Percentiles rank a stretch among this genome's conserved stretches.
Conservation (phyloP, 2,113 vertebrate species). For the Anhinga anhinga region DNA sequence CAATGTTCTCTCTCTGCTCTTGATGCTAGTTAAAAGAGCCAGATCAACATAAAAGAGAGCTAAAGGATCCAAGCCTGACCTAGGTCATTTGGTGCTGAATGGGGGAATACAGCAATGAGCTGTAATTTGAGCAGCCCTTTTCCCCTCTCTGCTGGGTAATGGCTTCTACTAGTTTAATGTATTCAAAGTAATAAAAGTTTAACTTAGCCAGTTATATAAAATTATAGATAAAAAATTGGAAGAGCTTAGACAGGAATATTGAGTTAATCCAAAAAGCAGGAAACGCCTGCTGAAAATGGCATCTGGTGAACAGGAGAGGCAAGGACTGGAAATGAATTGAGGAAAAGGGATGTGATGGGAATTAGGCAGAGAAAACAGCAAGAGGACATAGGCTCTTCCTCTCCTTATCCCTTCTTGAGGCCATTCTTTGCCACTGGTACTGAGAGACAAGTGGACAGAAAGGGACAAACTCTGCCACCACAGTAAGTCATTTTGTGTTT, state of each 20-base stretch:
- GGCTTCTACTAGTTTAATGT: slow-evolving; percentile 20
- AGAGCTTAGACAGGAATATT: background rate
- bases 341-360: background rate
- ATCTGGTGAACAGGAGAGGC: background rate
- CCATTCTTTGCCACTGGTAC: background rate
- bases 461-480: background rate
- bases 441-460: background rate
- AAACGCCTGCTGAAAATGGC: background rate
- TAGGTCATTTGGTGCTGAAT: background rate
- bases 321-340: background rate
- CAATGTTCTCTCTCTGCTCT: background rate
- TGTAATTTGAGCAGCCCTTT: slow-evolving; percentile 9
- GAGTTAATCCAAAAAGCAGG: background rate
- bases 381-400: background rate
- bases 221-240: slow-evolving; percentile 27
- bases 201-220: background rate
- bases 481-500: background rate
- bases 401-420: background rate
- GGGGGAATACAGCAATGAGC: background rate
- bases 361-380: background rate
- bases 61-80: background rate
- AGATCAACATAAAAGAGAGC: background rate
- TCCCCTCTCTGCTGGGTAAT: background rate
- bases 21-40: background rate
- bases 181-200: slow-evolving; percentile 29